Conservation (phyloP, 2,113 vertebrate species). For the Hypomesus transpacificus region DNA sequence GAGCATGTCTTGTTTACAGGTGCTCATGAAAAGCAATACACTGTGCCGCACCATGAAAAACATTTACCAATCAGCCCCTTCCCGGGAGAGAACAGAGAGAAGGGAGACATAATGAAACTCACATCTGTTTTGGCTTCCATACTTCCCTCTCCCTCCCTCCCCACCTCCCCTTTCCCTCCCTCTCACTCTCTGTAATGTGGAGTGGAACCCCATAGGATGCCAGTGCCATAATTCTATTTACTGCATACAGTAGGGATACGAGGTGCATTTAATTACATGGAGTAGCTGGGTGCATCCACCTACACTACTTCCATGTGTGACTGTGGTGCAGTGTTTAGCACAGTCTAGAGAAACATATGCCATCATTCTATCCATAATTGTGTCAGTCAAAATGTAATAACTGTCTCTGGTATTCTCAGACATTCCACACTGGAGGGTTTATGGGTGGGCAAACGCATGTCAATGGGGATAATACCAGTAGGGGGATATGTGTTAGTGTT, state of each 20-base stretch:
- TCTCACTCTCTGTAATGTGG: not conserved
- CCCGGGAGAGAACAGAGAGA: conserved; percentile 9
- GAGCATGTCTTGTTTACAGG: conserved; percentile 22
- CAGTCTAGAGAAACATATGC: conserved; percentile 11
- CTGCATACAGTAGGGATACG: not conserved
- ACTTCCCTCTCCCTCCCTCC: not conserved
- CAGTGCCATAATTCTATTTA: conserved; percentile 25
- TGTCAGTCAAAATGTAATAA: conserved; percentile 19
- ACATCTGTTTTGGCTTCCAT: conserved; percentile 32
- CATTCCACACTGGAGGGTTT: too few relatives aligned
- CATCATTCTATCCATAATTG: conserved; percentile 1
- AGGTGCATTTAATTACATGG: conserved; percentile 33
- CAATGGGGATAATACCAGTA: not conserved
- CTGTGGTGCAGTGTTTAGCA: too few relatives aligned
- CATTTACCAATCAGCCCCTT: conserved; percentile 40
- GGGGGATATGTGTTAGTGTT: not conserved
- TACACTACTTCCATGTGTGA: too few relatives aligned
- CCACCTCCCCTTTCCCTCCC: not conserved
- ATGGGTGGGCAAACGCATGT: not conserved
- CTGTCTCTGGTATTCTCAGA: too few relatives aligned
- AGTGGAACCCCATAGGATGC: conserved; percentile 17
- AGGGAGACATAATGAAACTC: conserved; percentile 12
- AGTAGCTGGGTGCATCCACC: not conserved
- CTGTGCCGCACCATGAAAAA: conserved; percentile 11
- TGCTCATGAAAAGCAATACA: conserved; percentile 49